Base-by-base conservation (phyloP, 2,888 invertebrate genomes). In the Epinotia nisella region DNA sequence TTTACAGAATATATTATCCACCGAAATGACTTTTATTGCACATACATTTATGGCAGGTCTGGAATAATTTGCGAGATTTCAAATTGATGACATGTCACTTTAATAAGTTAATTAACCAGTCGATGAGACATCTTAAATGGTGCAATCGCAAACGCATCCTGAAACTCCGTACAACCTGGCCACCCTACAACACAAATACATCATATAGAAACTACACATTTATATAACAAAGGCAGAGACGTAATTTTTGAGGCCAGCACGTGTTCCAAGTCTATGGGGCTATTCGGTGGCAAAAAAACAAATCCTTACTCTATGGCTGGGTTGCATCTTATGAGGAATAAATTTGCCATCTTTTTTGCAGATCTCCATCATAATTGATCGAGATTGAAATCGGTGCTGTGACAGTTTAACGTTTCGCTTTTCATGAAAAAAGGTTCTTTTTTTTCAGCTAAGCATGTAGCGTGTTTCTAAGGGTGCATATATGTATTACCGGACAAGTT, bases 211-310 rank as follows among this genome's bases (percentile, higher is more conserved):
- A 72, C 73, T 78, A 77, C 75, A 81, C 76, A 76, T 77, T 85
- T 87, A 83, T 85, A 83, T 79, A 83, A 80, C 81, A 81, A 85
- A 85, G 79, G 79, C 78, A 75, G 76, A 79, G 79, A 78, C 83
- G 85, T 87, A 87, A 88, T 90, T 87, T 87, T 87, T 85, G 76
- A 83, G 85, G 84, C 83, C 84, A 88, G 91, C 93, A 92, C 93
- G 92, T 92, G 93, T 90, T 85, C 76, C 77, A 76, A 76, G 83
- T 86, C 83, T 86, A 85, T 85, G 79, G 84, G 82, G 84, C 85
- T 87, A 88, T 89, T 87, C 84, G 79, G 84, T 81, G 77, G 76
- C 72, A 78, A 81, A 85, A 86, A 87, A 88, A 87, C 86, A 84
- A 87, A 86, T 79, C 77, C 83, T 79, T 80, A 75, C 74, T 71